Percentiles rank a stretch among this genome's conserved stretches.
phyloP scores from a whole-genome alignment of 2,113 vertebrate genomes.

The Podilymbus podiceps region DNA sequence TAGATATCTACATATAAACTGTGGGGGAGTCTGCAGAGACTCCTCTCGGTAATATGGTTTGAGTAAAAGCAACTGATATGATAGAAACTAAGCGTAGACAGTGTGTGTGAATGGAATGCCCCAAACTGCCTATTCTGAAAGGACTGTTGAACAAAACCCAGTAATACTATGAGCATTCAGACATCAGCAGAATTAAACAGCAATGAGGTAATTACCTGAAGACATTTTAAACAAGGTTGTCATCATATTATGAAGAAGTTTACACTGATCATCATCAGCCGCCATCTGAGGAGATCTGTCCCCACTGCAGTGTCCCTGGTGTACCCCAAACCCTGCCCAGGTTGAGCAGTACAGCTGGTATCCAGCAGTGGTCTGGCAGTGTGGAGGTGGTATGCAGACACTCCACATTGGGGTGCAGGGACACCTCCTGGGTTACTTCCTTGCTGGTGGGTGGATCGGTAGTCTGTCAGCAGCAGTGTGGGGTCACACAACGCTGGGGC shows the following conservation, averaged over 20 bases:
- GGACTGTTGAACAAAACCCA: background rate
- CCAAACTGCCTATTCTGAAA: background rate
- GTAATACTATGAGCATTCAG: too few relatives aligned
- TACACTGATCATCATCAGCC: background rate
- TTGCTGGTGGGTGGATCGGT: background rate
- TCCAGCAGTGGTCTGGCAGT: background rate
- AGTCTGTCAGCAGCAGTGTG: background rate
- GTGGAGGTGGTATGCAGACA: background rate
- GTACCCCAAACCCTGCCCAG: background rate
- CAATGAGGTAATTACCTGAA: background rate
- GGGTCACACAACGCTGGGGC: background rate
- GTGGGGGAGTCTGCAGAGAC: background rate
- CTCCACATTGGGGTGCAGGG: rapidly evolving
- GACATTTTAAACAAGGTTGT: background rate
- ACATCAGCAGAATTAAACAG: background rate
- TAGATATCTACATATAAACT: background rate
- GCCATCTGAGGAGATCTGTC: background rate
- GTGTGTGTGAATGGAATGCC: background rate
- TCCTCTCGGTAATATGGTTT: background rate
- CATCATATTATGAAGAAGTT: background rate
- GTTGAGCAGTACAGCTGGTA: background rate
- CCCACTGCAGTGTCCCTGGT: background rate
- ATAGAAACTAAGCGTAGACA: background rate
- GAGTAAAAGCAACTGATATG: background rate
- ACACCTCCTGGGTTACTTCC: background rate